A percentile compares a stretch with the other conserved stretches of the same genome.
phyloP scores from a whole-genome alignment of 2,797 vertebrate species.

The Todus mexicanus region DNA sequence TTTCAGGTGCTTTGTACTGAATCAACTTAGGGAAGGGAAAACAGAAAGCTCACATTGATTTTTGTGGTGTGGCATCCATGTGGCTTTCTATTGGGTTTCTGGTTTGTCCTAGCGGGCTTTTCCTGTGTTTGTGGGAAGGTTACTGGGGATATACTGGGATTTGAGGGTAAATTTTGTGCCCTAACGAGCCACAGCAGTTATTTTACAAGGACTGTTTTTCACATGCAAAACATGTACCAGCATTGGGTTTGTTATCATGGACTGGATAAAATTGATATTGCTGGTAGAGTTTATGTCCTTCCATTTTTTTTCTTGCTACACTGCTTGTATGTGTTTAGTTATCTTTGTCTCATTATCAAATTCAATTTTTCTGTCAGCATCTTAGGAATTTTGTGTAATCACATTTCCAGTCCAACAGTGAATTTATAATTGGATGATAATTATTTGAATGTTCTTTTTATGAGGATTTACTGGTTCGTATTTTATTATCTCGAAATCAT shows the following conservation, averaged over 20 bases:
- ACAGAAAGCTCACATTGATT: not conserved
- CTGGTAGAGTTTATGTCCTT: not conserved
- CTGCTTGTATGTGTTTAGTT: not conserved
- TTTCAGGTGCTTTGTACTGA: not conserved
- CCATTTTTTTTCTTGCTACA: not conserved
- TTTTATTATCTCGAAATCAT: not conserved
- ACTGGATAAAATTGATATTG: not conserved
- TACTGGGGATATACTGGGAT: not conserved
- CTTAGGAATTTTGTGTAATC: not conserved
- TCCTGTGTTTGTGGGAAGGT: not conserved
- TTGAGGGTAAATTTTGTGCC: not conserved
- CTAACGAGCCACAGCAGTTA: not conserved
- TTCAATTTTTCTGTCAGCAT: not conserved
- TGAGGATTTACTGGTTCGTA: not conserved
- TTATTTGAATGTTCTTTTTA: not conserved
- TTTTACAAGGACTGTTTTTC: not conserved
- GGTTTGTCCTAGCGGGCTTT: not conserved
- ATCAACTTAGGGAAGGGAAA: not conserved
- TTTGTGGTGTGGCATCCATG: accelerated
- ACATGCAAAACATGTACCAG: not conserved
- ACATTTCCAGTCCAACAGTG: not conserved
- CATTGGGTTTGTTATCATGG: not conserved
- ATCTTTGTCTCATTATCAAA: not conserved
- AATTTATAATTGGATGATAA: not conserved
- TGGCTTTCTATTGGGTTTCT: not conserved